Evolutionary conservation across 2,888 invertebrate genomes (phyloP).

Genomic region (Drosophila recens): DNA sequence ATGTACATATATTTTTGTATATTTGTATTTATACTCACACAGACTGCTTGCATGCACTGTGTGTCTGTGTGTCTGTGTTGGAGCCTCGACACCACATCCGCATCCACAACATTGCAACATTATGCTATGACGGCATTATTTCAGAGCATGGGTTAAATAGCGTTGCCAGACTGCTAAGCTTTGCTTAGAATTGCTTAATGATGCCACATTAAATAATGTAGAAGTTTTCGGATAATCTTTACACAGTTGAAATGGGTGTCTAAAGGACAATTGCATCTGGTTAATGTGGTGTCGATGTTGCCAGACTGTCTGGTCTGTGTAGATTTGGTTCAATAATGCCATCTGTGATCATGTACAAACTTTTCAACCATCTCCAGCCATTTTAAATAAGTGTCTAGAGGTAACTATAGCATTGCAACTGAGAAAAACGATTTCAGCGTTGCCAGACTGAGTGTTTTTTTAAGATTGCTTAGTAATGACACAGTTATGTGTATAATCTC

Average conservation of each 20-base stretch:
- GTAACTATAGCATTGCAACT: not conserved
- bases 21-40: not conserved
- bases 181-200: not conserved
- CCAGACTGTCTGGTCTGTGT: constrained; percentile 21
- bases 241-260: not conserved
- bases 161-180: not conserved
- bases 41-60: not conserved
- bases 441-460: not conserved
- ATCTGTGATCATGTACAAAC: not conserved
- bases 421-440: not conserved
- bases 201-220: not conserved
- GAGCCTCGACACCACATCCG: constrained; percentile 56
- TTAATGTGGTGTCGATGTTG: constrained; percentile 20
- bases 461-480: too few species aligned
- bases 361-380: not conserved
- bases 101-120: constrained; percentile 48
- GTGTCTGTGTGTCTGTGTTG: too few species aligned
- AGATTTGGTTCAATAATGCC: not conserved
- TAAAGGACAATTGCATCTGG: not conserved
- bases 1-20: not conserved
- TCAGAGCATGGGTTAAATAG: constrained; percentile 12
- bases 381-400: not conserved
- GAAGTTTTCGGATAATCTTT: not conserved
- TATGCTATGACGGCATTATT: constrained; percentile 7
- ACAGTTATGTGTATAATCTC: too few species aligned